Base-by-base conservation (phyloP, 2,888 invertebrate genomes). In the Coecobrya sp. region DNA sequence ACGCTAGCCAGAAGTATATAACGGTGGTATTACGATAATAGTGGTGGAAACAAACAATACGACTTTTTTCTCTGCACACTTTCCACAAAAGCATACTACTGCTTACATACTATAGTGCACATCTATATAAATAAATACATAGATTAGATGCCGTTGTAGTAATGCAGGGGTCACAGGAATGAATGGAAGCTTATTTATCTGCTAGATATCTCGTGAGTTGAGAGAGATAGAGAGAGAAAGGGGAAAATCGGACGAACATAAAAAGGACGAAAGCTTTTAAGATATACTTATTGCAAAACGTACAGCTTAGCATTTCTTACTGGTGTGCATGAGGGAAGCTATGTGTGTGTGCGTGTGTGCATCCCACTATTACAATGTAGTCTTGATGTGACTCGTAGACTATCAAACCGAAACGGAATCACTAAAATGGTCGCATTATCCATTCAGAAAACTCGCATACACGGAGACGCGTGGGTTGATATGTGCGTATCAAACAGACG, bases 361-460 rank as follows among this genome's bases (percentile, higher is more conserved):
- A 76, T 76, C 73, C 22, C 49, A 76, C 45, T 45, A 68, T 30
- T 13, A 45, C 45, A 76, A 22, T 27, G 27, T 27, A 49, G 55
- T 25, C 45, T 70, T 82, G 70, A 82, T 89, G 88, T 88, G 88
- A 30, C 88, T 81, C 79, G 81, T 81, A 68, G 88, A 68, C 88
- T 88, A 88, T 88, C 88, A 89, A 82, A 55, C 73, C 89, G 70
- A 89, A 89, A 84, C 89, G 89, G 45, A 89, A 89, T 89, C 45
- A 59, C 55, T 84, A 70, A 84, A 85, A 89, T 62, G 89, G 89
- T 62, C 73, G 84, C 89, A 85, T 89, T 89, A 89, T 84, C 70
- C 88, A 73, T 73, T 86, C 73, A 70, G 13, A 79, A 79, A 79
- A 52, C 79, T 55, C 10, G n/a, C 13, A 42, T 22, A 76, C 45